Evolutionary conservation across 2,113 vertebrate species (phyloP), one percentile per base, ranked within the genome.

Genomic region (Elephantulus edwardii): DNA sequence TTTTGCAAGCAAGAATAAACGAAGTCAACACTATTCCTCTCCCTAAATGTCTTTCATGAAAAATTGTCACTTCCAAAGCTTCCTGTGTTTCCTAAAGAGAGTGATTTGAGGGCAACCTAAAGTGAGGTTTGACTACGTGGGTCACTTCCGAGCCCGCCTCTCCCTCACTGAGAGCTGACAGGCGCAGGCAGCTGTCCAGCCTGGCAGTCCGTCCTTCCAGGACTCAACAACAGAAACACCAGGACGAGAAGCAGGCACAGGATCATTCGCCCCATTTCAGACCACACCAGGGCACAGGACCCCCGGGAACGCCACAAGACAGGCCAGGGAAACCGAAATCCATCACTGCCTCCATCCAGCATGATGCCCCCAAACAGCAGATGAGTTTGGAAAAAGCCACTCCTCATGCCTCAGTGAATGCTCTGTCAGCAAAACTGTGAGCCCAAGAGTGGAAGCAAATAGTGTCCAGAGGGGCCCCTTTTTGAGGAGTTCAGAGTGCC

Each of bases 1-100:
- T 77, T 80, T 74, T 96, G 58, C 93, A 85, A 84, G 80, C 86
- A 46, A 33, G 42, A 88, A 71, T 84, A 94, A 90, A 75, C 28
- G 46, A 56, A 78, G 88, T 86, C 79, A 58, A 90, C 22, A 52
- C 33, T 46, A 81, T 75, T 88, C 68, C 58, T 88, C 56, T 78
- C 93, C 77, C 88, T 88, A 46, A 93, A 89, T 22, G 62, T 64
- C 56, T 58, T 58, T 42, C 83, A 68, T 86, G 83, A 87, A 80
- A 90, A 90, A 19, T 42, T 68, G 66, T 26, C 44, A 48, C 76
- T 66, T 84, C 75, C 4, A 60, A 84, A 83, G 54, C 58, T 89
- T 80, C 82, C 48, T 46, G 4, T 26, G 77, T 89, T 95, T 74
- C 83, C 89, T 89, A 88, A 72, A 19, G 71, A 78, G n/a, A 33